These are phyloP conservation scores for Cataglyphis cursor DNA, from an alignment of 2,888 invertebrate species.

Conservation along the genomic window DNA sequence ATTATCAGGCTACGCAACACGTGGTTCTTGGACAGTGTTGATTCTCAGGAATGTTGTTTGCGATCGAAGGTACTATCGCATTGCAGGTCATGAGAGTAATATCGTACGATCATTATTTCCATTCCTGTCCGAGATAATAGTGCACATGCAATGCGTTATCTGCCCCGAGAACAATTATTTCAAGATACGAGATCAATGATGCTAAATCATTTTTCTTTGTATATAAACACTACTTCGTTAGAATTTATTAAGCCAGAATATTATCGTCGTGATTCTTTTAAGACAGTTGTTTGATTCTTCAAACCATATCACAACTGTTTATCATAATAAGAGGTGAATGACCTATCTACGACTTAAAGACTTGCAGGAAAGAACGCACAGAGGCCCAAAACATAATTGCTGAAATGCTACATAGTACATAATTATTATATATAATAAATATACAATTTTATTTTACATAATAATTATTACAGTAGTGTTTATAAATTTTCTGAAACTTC, in stretches of 20 bases:
- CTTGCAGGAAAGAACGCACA: background rate
- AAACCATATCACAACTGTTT: slow-evolving; percentile 30
- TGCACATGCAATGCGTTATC: slow-evolving; percentile 61
- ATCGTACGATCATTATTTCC: slow-evolving; percentile 75
- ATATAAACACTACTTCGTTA: background rate
- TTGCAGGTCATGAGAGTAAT: slow-evolving; percentile 64
- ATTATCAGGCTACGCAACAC: slow-evolving; percentile 45
- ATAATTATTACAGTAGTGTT: background rate
- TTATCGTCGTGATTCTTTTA: slow-evolving; percentile 7
- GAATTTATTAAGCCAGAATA: background rate
- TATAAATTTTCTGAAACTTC: background rate
- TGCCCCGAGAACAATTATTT: slow-evolving; percentile 67
- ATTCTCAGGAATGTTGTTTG: slow-evolving; percentile 73
- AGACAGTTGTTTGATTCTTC: slow-evolving; percentile 27
- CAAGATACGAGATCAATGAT: slow-evolving; percentile 60
- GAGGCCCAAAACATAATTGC: background rate
- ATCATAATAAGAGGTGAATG: slow-evolving; percentile 42
- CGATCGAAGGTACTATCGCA: slow-evolving; percentile 67
- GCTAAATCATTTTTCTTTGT: background rate
- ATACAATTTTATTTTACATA: background rate
- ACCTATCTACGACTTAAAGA: background rate
- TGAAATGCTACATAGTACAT: background rate
- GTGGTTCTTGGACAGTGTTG: slow-evolving; percentile 52
- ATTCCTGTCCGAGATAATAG: slow-evolving; percentile 73
- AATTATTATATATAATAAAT: background rate